Conservation (phyloP, 1,140 invertebrate species). For the Aricia agestis region DNA sequence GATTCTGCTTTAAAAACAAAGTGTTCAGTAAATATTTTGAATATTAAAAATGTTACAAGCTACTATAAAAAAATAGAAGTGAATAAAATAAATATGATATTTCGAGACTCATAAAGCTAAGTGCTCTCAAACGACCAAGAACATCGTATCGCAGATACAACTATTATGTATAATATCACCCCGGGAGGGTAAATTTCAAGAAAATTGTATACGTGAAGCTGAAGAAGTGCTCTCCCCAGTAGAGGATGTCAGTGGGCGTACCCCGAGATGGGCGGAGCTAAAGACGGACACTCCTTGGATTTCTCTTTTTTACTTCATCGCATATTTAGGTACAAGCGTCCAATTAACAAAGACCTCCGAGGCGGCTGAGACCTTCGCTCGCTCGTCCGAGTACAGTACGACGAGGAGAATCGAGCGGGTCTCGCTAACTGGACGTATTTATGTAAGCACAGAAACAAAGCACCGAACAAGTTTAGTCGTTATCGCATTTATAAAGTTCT, state of each 20-base stretch:
- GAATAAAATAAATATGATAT: too few species aligned
- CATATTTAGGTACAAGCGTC: constrained; percentile 65
- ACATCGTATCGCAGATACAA: neutral
- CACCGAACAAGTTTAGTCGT: constrained; percentile 70
- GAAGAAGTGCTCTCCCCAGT: constrained; percentile 59
- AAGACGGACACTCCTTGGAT: constrained; percentile 65
- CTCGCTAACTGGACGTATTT: constrained; percentile 53
- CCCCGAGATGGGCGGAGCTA: constrained; percentile 53
- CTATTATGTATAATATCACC: neutral
- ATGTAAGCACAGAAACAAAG: constrained; percentile 69
- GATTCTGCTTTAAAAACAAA: too few species aligned
- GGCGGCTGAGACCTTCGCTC: constrained; percentile 32
- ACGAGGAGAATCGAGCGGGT: constrained; percentile 31
- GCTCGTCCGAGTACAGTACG: constrained; percentile 13
- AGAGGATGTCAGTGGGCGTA: constrained; percentile 62
- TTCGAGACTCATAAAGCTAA: too few species aligned
- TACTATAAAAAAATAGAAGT: too few species aligned
- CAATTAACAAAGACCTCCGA: constrained; percentile 48
- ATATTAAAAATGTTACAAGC: too few species aligned
- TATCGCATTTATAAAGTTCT: constrained; percentile 75
- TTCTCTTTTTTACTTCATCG: constrained; percentile 70
- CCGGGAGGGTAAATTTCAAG: neutral
- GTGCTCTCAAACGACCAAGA: neutral
- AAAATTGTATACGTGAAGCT: constrained; percentile 31
- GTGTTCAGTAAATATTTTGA: too few species aligned